These are phyloP conservation scores for Mesoligia furuncula DNA, from an alignment of 2,888 invertebrate genomes.

Conservation along the genomic window DNA sequence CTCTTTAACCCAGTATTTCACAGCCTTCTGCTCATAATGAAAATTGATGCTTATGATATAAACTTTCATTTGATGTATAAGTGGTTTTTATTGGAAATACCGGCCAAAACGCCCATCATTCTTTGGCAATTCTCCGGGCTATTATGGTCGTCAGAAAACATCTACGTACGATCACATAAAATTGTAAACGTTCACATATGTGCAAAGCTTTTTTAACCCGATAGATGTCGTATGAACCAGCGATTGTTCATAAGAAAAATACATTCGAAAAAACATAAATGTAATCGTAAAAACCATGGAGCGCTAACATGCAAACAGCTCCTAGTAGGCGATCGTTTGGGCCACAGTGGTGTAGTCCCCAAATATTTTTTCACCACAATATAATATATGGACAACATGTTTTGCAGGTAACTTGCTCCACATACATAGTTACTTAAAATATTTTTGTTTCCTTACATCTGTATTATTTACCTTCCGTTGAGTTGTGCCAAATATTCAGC, in stretches of 20 bases:
- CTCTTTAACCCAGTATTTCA: too few relatives aligned
- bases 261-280: background rate
- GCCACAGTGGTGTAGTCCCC: too few relatives aligned
- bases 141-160: background rate
- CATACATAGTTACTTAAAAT: constrained; percentile 30
- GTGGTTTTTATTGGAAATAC: too few relatives aligned
- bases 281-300: background rate
- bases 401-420: constrained; percentile 12
- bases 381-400: background rate
- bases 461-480: constrained; percentile 63
- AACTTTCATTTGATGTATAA: too few relatives aligned
- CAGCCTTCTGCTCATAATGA: too few relatives aligned
- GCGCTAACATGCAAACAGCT: background rate
- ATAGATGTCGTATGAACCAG: background rate
- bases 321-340: background rate
- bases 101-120: too few relatives aligned
- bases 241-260: background rate
- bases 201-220: background rate
- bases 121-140: background rate
- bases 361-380: background rate
- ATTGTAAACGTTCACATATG: background rate
- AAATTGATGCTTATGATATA: too few relatives aligned
- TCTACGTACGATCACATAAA: background rate
- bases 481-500: constrained; percentile 65
- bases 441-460: constrained; percentile 50